Percentiles rank a stretch among this genome's conserved stretches.
Evolutionary conservation across 2,113 vertebrate genomes (phyloP).

Genomic region (Myanophis thanlyinensis): DNA sequence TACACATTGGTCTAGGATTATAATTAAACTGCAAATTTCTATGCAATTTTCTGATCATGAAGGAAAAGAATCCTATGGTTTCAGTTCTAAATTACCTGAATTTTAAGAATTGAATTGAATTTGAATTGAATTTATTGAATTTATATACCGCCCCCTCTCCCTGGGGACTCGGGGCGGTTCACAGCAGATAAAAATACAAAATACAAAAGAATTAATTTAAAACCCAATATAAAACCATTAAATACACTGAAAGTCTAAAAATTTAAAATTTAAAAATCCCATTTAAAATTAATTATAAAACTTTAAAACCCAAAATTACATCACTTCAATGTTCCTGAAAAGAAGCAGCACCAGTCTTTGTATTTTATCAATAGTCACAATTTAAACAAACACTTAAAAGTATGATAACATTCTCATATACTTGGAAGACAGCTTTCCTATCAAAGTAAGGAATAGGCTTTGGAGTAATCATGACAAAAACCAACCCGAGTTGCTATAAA

Average conservation of each 20-base stretch:
- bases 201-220: too few relatives aligned
- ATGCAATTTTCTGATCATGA: not conserved
- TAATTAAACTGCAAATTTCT: not conserved
- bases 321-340: not conserved
- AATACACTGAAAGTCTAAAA: too few relatives aligned
- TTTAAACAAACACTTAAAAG: not conserved
- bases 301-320: too few relatives aligned
- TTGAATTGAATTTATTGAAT: too few relatives aligned
- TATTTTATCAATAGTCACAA: not conserved
- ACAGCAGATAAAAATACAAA: too few relatives aligned
- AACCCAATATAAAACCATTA: too few relatives aligned
- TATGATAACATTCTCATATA: slow-evolving; percentile 4
- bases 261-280: too few relatives aligned
- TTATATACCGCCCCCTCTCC: too few relatives aligned
- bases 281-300: too few relatives aligned
- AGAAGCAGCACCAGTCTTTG: not conserved
- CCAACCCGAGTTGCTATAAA: not conserved
- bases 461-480: slow-evolving; percentile 6
- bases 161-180: too few relatives aligned
- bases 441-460: not conserved
- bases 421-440: not conserved
- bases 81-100: not conserved
- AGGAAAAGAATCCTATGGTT: not conserved
- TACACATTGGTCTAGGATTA: not conserved
- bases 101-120: not conserved